phyloP scores from a whole-genome alignment of 2,797 vertebrate genomes.

The Crocidura indochinensis region DNA sequence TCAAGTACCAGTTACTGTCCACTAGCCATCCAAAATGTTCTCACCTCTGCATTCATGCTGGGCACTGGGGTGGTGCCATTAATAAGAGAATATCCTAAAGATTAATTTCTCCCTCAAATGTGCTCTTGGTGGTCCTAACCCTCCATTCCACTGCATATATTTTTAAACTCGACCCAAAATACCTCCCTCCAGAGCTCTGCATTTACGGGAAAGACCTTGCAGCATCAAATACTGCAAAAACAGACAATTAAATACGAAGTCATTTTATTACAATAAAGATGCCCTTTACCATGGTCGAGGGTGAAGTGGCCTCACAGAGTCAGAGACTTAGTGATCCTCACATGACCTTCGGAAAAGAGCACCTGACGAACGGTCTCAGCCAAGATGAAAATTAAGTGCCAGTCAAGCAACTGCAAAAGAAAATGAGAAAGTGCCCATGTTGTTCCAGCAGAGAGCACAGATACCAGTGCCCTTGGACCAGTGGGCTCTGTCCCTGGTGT shows the following conservation, averaged over 20 bases:
- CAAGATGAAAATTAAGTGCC: background rate
- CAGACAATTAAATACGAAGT: background rate
- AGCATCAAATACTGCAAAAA: slow-evolving; percentile 17
- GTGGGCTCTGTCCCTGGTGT: background rate
- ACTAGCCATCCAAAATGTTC: too few relatives aligned
- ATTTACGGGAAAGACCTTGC: background rate
- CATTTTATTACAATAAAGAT: background rate
- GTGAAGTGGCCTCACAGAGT: background rate
- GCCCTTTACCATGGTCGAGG: background rate
- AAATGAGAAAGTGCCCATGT: background rate
- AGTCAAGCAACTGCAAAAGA: background rate
- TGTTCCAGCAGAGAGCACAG: rapidly evolving
- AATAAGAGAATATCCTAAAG: too few relatives aligned
- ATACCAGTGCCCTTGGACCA: rapidly evolving
- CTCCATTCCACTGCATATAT: background rate
- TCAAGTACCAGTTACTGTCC: too few relatives aligned
- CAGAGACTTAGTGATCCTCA: background rate
- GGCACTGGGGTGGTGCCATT: too few relatives aligned
- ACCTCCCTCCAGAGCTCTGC: background rate
- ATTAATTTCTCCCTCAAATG: too few relatives aligned
- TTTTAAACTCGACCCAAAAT: background rate
- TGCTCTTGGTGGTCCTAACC: background rate
- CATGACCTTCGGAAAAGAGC: background rate
- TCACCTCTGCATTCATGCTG: too few relatives aligned
- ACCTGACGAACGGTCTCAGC: background rate